Base-by-base conservation (phyloP, 2,113 vertebrate species). In the Bos indicus region DNA sequence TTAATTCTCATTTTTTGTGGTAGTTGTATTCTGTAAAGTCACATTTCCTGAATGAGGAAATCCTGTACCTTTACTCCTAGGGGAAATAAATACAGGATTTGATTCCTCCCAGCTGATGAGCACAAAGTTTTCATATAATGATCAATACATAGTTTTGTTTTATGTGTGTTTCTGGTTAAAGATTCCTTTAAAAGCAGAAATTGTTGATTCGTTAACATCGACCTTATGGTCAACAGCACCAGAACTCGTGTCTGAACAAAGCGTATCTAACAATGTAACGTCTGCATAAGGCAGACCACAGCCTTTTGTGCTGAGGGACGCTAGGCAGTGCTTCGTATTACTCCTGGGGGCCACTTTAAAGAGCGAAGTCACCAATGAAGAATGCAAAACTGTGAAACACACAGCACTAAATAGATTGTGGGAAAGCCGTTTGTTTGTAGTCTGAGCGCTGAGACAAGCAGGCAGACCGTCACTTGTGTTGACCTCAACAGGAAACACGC, bases 111-210 rank as follows among this genome's bases (percentile, higher is more conserved):
- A 74, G 40, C 59, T 36, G 51, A 62, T 83, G 52, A 77, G 60
- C 26, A 88, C 25, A 78, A 7, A 25, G 25, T 67, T 95, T 67
- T 92, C 28, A 33, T 71, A 33, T 57, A 80, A 87, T 0, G 1
- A 33, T 81, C 51, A 92, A 43, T 52, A 52, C 1, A 33, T 59
- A 51, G 40, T 19, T 33, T 54, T 67, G 30, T 87, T 87, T 81
- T 92, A 67, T 67, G 33, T 95, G 81, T 91, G 57, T 87, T 51
- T 57, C 51, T 89, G 17, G 48, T 74, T 90, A 83, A 95, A 92
- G 74, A 71, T 19, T 40, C 30, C 16, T 81, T 67, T 40, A 56
- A 82, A 48, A 93, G 82, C 67, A n/a, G 21, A 54, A 43, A 43
- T 78, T 19, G 7, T 88, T 59, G 84, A 82, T 26, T 71, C 0